A percentile compares a stretch with the other conserved stretches of the same genome.
Conservation (phyloP, 2,113 vertebrate genomes). For the Sapajus apella region DNA sequence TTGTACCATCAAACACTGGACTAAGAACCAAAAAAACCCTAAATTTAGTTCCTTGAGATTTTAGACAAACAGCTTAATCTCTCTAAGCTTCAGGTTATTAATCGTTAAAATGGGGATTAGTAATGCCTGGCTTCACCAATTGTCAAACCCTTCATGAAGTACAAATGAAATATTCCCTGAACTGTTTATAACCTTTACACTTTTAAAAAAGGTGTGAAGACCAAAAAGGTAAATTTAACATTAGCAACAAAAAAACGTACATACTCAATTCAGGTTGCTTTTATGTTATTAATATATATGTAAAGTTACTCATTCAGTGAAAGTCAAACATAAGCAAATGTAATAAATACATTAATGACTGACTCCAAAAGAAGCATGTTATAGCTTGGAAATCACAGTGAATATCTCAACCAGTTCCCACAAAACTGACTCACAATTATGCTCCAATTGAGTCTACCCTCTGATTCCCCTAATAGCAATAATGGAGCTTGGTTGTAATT, state of each 20-base stretch:
- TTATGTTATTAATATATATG: not conserved
- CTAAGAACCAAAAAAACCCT: not conserved
- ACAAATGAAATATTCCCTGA: not conserved
- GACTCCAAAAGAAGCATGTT: not conserved
- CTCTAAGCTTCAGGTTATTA: not conserved
- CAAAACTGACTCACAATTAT: not conserved
- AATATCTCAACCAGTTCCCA: not conserved
- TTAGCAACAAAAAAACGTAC: not conserved
- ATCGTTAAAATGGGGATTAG: not conserved
- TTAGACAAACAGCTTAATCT: not conserved
- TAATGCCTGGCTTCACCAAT: not conserved
- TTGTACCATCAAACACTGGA: not conserved
- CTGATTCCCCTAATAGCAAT: not conserved
- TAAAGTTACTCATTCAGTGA: not conserved
- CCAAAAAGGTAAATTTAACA: not conserved
- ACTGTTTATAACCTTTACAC: not conserved
- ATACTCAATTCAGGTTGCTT: not conserved
- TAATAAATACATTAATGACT: not conserved
- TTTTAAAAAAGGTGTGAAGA: not conserved
- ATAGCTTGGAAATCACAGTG: not conserved
- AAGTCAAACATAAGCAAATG: constrained; percentile 1
- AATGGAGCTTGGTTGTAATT: not conserved
- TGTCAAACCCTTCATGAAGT: not conserved
- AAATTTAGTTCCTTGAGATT: not conserved
- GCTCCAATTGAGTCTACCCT: not conserved